Percentiles rank a stretch among this genome's conserved stretches.
phyloP scores from a whole-genome alignment of 1,140 invertebrate genomes.

The Calephelis nemesis region DNA sequence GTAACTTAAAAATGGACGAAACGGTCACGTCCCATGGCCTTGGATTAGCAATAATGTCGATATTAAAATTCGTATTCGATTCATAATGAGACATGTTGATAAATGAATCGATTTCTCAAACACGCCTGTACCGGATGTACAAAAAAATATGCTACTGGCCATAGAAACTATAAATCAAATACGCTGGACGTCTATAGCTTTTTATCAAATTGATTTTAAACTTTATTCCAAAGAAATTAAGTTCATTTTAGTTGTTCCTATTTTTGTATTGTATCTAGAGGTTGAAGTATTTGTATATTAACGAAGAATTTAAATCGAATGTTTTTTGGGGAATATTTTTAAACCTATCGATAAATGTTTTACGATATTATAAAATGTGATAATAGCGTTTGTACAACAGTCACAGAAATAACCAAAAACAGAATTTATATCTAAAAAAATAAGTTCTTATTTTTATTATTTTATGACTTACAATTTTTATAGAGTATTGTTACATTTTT shows the following conservation, averaged over 20 bases:
- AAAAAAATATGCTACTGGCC: slow-evolving; percentile 58
- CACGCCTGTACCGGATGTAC: slow-evolving; percentile 52
- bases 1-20: neutral
- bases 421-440: no score
- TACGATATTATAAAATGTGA: no score
- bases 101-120: slow-evolving; percentile 61
- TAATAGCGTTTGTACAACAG: no score
- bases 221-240: slow-evolving; percentile 20
- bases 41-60: slow-evolving; percentile 48
- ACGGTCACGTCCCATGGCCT: neutral
- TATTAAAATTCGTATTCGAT: slow-evolving; percentile 65
- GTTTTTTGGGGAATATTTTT: no score
- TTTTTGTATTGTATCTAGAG: no score
- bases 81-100: slow-evolving; percentile 61
- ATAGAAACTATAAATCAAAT: slow-evolving; percentile 61
- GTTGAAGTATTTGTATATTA: no score
- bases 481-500: no score
- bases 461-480: no score
- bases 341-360: no score
- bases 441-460: no score
- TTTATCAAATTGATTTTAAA: slow-evolving; percentile 14
- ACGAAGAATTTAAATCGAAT: no score
- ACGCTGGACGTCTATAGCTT: slow-evolving; percentile 40
- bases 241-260: slow-evolving; percentile 1
- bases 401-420: no score